Conservation (phyloP, 2,113 vertebrate genomes). For the Rafetus swinhoei region DNA sequence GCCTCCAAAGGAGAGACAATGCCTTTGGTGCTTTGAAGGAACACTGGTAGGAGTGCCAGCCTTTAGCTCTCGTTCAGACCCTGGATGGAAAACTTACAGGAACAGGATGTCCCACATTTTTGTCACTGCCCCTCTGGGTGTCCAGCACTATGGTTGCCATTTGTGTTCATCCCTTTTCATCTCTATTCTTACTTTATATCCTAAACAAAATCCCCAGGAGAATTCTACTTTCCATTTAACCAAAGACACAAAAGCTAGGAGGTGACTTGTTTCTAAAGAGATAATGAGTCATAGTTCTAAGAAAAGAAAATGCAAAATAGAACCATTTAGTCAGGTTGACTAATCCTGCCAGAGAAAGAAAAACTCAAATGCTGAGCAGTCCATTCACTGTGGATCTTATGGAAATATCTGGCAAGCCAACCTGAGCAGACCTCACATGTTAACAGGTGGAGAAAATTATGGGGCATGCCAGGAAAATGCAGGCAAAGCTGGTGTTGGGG, state of each 20-base stretch:
- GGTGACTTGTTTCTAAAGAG: neutral
- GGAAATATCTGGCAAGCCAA: neutral
- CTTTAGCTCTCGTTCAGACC: rapidly evolving
- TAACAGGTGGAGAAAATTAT: neutral
- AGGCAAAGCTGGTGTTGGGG: neutral
- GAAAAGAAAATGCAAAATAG: neutral
- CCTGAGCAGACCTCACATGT: neutral
- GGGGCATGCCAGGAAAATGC: rapidly evolving
- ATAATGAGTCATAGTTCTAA: neutral
- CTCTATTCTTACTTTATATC: neutral
- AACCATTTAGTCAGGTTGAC: rapidly evolving
- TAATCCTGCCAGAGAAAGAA: neutral
- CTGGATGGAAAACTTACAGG: neutral
- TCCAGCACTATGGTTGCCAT: neutral
- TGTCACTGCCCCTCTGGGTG: rapidly evolving
- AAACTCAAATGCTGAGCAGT: neutral
- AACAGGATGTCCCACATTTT: rapidly evolving
- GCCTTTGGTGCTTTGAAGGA: neutral
- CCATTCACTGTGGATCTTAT: neutral
- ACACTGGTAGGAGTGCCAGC: neutral
- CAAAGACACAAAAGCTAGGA: neutral
- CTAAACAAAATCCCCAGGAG: neutral
- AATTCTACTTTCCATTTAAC: neutral
- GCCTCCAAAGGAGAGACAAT: neutral
- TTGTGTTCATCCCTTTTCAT: neutral